Conservation (phyloP, 2,113 vertebrate genomes). For the Ellobius talpinus region DNA sequence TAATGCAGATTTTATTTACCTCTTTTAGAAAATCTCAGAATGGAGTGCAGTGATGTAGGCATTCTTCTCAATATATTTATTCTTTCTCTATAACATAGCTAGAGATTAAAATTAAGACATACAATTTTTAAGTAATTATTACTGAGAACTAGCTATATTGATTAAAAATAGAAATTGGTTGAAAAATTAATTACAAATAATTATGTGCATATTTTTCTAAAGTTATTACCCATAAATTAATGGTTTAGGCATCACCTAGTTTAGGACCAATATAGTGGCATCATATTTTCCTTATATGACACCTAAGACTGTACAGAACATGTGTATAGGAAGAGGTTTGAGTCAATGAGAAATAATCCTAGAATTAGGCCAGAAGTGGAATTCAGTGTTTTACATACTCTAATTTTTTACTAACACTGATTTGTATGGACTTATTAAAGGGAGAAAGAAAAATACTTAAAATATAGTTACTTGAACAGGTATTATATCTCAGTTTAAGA, state of each 20-base stretch:
- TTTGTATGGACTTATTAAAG: not conserved
- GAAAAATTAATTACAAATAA: not conserved
- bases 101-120: constrained; percentile 43
- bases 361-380: not conserved
- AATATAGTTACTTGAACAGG: not conserved
- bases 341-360: not conserved
- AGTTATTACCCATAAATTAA: not conserved
- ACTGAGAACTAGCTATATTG: not conserved
- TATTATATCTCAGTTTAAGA: no score
- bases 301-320: not conserved
- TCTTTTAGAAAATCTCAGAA: constrained; percentile 51
- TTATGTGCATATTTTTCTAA: not conserved
- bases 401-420: not conserved
- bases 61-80: constrained; percentile 50
- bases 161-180: not conserved
- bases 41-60: constrained; percentile 34
- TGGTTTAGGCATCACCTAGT: not conserved
- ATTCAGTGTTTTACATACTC: not conserved
- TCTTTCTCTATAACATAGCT: constrained; percentile 5
- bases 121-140: not conserved
- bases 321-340: not conserved
- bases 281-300: not conserved
- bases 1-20: constrained; percentile 54
- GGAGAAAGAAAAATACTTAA: not conserved
- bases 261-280: not conserved